These are phyloP conservation scores for Galagoides demidoff DNA, from an alignment of 2,797 vertebrate genomes.

Conservation along the genomic window DNA sequence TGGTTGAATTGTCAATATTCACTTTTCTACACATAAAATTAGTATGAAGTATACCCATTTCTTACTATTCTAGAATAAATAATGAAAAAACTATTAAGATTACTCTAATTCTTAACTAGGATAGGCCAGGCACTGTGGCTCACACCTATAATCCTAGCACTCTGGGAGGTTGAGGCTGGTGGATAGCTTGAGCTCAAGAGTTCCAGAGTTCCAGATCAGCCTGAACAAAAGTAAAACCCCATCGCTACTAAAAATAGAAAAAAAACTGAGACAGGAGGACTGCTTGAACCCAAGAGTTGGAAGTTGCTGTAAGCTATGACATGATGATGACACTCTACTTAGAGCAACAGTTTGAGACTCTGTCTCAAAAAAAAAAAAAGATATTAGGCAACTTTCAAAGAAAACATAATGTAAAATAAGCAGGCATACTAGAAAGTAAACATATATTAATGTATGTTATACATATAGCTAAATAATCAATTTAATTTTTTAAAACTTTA, in stretches of 20 bases:
- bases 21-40: slow-evolving; percentile 39
- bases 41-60: slow-evolving; percentile 9
- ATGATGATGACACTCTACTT: too few species aligned
- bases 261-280: too few species aligned
- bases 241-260: too few species aligned
- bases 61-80: slow-evolving; percentile 6
- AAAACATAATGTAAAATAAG: slow-evolving; percentile 18
- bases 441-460: background rate
- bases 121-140: too few species aligned
- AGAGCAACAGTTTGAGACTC: too few species aligned
- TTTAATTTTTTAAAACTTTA: slow-evolving; percentile 1
- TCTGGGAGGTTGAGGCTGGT: too few species aligned
- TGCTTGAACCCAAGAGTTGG: too few species aligned
- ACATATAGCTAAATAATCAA: slow-evolving; percentile 10
- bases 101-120: background rate
- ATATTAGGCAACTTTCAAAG: slow-evolving; percentile 37
- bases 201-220: too few species aligned
- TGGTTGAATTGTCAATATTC: background rate
- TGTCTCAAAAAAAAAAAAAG: background rate
- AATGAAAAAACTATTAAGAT: slow-evolving; percentile 40
- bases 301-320: too few species aligned
- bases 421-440: background rate
- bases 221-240: too few species aligned
- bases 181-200: too few species aligned
- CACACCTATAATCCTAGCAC: too few species aligned